Percentiles rank a stretch among this genome's conserved stretches.
phyloP scores from a whole-genome alignment of 2,797 vertebrate genomes.

The Danio albolineatus region DNA sequence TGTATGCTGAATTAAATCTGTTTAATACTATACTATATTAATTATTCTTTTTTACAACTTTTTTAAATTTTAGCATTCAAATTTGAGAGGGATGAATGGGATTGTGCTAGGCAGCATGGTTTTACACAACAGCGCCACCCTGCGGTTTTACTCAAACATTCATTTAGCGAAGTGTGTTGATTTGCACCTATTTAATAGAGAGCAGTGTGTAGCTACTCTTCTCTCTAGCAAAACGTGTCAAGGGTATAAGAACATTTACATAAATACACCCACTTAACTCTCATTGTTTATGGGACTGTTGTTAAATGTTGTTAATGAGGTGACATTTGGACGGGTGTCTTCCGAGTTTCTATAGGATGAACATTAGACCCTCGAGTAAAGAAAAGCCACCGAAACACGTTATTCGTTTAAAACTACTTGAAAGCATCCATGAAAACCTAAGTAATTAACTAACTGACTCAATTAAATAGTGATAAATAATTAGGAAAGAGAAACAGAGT shows the following conservation, averaged over 20 bases:
- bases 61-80: neutral
- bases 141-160: neutral
- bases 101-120: neutral
- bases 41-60: neutral
- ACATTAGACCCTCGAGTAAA: neutral
- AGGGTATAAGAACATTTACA: neutral
- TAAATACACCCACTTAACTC: neutral
- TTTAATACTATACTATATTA: no score
- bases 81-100: neutral
- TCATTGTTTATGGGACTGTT: neutral
- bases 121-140: constrained; percentile 2
- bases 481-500: no score
- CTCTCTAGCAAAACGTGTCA: neutral
- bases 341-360: no score
- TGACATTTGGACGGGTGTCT: neutral
- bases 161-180: neutral
- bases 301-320: neutral
- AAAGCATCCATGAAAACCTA: neutral
- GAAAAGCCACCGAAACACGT: neutral
- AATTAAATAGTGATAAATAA: no score
- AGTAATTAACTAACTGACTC: no score
- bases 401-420: neutral
- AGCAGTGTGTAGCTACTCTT: neutral
- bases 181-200: neutral
- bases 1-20: no score